Evolutionary conservation across 2,888 invertebrate genomes (phyloP).

Genomic region (Heliconius erato): DNA sequence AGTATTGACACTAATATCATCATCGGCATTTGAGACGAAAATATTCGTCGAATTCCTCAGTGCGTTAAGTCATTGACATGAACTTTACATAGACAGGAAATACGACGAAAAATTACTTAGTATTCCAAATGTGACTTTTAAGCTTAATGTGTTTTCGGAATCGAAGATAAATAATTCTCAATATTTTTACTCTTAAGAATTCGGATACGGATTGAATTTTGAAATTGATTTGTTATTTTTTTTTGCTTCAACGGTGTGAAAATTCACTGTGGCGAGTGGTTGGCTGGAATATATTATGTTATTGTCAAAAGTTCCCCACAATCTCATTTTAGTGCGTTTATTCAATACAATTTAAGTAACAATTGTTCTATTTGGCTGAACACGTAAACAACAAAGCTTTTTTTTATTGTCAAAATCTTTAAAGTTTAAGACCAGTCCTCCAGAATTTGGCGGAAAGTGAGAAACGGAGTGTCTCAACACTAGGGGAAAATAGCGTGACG

Average conservation of each 20-base stretch:
- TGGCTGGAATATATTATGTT: constrained; percentile 27
- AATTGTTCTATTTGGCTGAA: not conserved
- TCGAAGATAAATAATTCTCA: constrained; percentile 44
- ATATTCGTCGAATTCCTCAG: constrained; percentile 39
- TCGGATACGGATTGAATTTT: constrained; percentile 33
- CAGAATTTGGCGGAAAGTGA: not conserved
- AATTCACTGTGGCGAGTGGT: constrained; percentile 22
- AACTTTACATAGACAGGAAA: constrained; percentile 47
- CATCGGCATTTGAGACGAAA: constrained; percentile 1
- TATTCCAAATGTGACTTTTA: constrained; percentile 43
- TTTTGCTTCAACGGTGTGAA: constrained; percentile 36
- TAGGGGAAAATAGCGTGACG: too few species aligned
- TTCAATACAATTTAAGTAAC: constrained; percentile 2
- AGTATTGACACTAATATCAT: not conserved
- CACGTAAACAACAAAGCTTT: not conserved
- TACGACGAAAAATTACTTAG: constrained; percentile 42
- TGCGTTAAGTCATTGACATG: constrained; percentile 44
- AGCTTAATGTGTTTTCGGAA: constrained; percentile 45
- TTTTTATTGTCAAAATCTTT: not conserved
- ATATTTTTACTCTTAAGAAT: constrained; percentile 40
- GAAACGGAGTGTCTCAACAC: not conserved
- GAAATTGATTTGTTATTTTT: constrained; percentile 38
- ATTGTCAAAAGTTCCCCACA: constrained; percentile 35
- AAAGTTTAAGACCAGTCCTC: too few species aligned
- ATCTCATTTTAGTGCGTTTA: not conserved